A percentile compares a stretch with the other conserved stretches of the same genome.
Evolutionary conservation across 2,113 vertebrate genomes (phyloP).

Genomic region (Vidua chalybeata): DNA sequence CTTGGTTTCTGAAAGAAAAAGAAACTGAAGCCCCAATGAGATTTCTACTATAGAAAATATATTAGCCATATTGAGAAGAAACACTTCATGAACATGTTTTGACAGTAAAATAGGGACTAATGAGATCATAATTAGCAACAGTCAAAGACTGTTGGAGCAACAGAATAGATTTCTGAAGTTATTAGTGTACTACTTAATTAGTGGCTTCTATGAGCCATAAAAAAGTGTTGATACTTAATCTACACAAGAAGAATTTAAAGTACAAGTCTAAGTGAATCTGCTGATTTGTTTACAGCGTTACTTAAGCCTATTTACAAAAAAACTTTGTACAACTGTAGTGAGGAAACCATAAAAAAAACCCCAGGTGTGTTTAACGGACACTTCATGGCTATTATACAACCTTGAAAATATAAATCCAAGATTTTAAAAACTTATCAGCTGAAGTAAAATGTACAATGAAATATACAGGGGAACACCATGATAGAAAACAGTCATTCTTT

Average conservation of each 20-base stretch:
- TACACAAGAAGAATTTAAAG: constrained; percentile 25
- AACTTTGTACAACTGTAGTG: neutral
- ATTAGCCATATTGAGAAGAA: neutral
- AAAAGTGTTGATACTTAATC: constrained; percentile 46
- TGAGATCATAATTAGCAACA: constrained; percentile 57
- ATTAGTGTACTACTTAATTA: constrained; percentile 68
- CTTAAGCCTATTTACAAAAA: neutral
- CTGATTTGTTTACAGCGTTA: neutral
- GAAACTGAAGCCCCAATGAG: neutral
- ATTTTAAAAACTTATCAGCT: neutral
- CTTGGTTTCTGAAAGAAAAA: constrained; percentile 6
- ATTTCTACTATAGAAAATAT: neutral
- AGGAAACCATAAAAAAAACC: neutral
- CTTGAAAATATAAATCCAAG: neutral
- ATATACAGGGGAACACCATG: neutral
- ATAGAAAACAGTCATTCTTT: neutral
- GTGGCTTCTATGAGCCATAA: constrained; percentile 39
- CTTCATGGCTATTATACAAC: neutral
- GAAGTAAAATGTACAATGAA: neutral
- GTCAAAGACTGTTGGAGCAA: constrained; percentile 32
- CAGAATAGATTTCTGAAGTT: constrained; percentile 48
- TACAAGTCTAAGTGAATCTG: neutral
- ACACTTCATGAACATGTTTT: constrained; percentile 2
- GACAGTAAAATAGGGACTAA: constrained; percentile 55
- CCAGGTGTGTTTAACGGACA: neutral